Conservation (phyloP, 2,113 vertebrate genomes). For the Corythornis cristatus region DNA sequence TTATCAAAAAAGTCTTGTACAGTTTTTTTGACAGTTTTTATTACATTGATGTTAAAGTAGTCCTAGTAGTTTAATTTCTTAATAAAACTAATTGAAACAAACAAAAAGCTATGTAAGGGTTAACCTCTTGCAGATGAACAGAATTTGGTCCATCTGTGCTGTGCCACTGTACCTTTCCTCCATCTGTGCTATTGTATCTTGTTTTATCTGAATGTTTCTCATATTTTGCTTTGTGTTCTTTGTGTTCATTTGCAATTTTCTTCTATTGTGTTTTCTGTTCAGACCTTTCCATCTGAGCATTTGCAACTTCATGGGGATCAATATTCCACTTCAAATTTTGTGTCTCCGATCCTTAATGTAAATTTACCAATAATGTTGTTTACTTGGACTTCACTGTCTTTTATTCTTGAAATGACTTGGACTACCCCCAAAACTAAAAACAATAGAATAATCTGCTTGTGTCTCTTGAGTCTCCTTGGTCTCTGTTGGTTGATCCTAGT, state of each 20-base stretch:
- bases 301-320: not conserved
- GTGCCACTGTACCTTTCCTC: not conserved
- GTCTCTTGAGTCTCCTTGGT: conserved; percentile 17
- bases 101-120: not conserved
- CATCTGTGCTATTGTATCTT: not conserved
- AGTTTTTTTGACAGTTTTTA: not conserved
- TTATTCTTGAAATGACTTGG: conserved; percentile 1
- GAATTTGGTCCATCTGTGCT: not conserved
- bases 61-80: not conserved
- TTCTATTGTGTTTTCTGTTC: not conserved
- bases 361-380: not conserved
- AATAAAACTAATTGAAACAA: not conserved
- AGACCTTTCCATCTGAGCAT: not conserved
- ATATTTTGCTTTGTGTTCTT: not conserved
- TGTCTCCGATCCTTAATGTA: not conserved
- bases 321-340: not conserved
- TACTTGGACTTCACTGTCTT: not conserved
- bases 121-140: not conserved
- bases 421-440: not conserved
- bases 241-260: not conserved
- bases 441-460: conserved; percentile 3
- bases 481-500: conserved; percentile 46
- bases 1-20: not conserved
- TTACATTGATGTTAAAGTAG: not conserved
- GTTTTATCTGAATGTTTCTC: not conserved